Evolutionary conservation across 2,113 vertebrate genomes (phyloP), one percentile per base, ranked within the genome.

Genomic region (Myotis yumanensis): DNA sequence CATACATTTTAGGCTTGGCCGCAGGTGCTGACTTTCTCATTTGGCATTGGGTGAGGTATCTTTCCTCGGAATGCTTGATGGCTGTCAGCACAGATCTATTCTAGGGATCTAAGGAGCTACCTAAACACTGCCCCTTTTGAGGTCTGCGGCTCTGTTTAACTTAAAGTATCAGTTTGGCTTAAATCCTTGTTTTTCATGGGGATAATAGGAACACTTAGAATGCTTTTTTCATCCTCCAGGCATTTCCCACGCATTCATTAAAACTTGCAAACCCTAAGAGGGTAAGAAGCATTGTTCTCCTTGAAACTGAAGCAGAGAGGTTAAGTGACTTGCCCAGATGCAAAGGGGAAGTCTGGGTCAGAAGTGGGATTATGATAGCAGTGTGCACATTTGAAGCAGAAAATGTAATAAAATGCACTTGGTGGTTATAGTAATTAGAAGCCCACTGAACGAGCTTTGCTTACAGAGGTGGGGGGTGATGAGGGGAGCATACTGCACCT

Each of bases 181-280:
- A 68, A 88, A 43, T 88, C 48, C 48, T 94, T 93, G 77, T 64
- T 93, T 89, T 93, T 91, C 69, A 37, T 23, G 76, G 73, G 80
- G 86, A 91, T 96, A 95, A 96, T 91, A 71, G 93, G 79, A 94
- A 83, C 82, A 83, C 72, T 96, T 93, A 92, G 97, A 94, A 83
- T 80, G 71, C 54, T 72, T 96, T 96, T 95, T 96, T 94, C 59
- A 87, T 85, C 71, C 83, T 94, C 73, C 52, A 75, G 69, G 80
- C 93, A 54, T 97, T 95, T 95, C 92, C 95, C 80, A 96, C 2
- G 59, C 69, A n/a, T 92, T 94, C 80, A 81, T 87, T 97, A 92
- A 96, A 84, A 51, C 54, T 75, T 86, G 69, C 54, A 89, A 89
- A 76, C 83, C 40, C 35, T 30, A 48, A 88, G 64, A 82, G 71